Base-by-base conservation (phyloP, 2,797 vertebrate species). In the Scarus forsteni region DNA sequence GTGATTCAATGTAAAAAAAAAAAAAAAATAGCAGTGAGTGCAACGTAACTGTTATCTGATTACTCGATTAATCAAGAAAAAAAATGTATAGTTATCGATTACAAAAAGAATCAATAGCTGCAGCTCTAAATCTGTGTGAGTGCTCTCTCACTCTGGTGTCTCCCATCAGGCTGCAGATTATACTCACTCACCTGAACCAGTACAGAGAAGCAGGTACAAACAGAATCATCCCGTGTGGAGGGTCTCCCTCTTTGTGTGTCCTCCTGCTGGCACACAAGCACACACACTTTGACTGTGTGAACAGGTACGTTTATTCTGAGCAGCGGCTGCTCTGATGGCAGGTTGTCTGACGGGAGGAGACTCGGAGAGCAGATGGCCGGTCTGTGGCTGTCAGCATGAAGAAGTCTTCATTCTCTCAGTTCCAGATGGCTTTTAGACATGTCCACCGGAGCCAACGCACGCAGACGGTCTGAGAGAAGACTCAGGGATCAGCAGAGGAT, bases 371-470 rank as follows among this genome's bases (percentile, higher is more conserved):
- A 85, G 77, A 77, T 85, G 73, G 70, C 65, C 54, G 44, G 60
- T 78, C 72, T 72, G 75, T 75, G 66, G 49, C 64, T 70, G 75
- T 80, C 75, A 79, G 75, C 53, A 44, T 81, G 64, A 46, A 60
- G 54, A 73, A 82, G 79, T 80, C 67, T 83, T 84, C 60, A 49
- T 61, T 70, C 61, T 70, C 70, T 49, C 12, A 1, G 35, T 64
- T 60, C 55, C 70, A 69, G 45, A 79, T 65, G 75, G 60, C 15
- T n/a, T 55, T 51, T 6, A 60, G 11, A 14, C 44, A 44, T 3
- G 13, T 36, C 61, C n/a, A 55, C 49, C 55, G 45, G 58, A 52
- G 50, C 62, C 56, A 55, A 44, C 27, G 13, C 10, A 38, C 3
- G n/a, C 53, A 53, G 27, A 55, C 36, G 12, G 52, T 15, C 64